These are phyloP conservation scores for Fratercula arctica DNA, from an alignment of 2,797 vertebrate genomes.

Conservation along the genomic window DNA sequence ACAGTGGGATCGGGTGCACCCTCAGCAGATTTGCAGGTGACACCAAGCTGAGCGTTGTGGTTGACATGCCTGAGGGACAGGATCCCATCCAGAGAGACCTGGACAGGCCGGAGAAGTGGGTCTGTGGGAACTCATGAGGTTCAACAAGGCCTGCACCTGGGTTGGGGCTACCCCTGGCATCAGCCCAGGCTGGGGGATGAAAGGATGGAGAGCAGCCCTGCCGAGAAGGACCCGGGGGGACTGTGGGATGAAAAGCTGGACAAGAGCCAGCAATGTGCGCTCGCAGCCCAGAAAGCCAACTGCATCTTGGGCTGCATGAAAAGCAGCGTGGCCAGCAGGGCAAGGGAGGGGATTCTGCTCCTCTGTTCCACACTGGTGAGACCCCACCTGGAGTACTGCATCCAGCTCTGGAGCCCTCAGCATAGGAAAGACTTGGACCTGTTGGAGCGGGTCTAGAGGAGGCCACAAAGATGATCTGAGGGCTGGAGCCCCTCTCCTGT, in stretches of 20 bases:
- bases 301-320: neutral
- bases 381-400: neutral
- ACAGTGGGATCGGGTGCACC: neutral
- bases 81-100: neutral
- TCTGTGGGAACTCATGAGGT: neutral
- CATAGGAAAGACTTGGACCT: neutral
- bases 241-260: neutral
- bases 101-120: neutral
- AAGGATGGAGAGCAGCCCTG: neutral
- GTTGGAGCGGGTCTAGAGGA: neutral
- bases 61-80: neutral
- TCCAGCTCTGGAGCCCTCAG: neutral
- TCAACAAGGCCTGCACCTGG: neutral
- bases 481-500: neutral
- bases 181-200: neutral
- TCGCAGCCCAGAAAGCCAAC: neutral
- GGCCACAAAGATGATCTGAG: neutral
- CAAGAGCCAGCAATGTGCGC: neutral
- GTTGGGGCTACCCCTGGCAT: neutral
- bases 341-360: neutral
- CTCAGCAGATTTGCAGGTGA: neutral
- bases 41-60: neutral
- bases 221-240: neutral
- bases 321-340: neutral
- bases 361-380: neutral